Evolutionary conservation across 1,140 invertebrate genomes (phyloP).

Genomic region (Zaprionus taronus): DNA sequence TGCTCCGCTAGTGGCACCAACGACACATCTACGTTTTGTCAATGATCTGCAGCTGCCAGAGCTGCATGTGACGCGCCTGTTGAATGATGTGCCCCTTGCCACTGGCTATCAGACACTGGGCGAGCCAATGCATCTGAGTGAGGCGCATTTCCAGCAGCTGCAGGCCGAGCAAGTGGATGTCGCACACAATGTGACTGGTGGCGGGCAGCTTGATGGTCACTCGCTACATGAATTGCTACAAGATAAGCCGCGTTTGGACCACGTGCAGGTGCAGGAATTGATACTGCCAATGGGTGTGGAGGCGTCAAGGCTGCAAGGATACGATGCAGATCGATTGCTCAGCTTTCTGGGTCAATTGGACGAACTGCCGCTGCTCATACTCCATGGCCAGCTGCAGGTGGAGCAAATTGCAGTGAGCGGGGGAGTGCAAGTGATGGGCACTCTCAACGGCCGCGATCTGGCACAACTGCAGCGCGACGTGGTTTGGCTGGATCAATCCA

Average conservation of each 20-base stretch:
- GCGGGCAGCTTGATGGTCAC: slow-evolving; percentile 49
- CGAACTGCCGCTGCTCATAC: slow-evolving; percentile 70
- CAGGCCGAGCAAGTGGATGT: slow-evolving; percentile 48
- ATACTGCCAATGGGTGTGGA: slow-evolving; percentile 59
- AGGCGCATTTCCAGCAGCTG: slow-evolving; percentile 46
- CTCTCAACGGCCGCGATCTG: slow-evolving; percentile 49
- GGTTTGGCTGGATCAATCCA: slow-evolving; percentile 73
- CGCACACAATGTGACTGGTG: slow-evolving; percentile 47
- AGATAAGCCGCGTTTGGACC: slow-evolving; percentile 15
- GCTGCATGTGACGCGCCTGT: slow-evolving; percentile 31
- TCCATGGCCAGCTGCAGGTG: slow-evolving; percentile 72
- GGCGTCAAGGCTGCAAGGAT: slow-evolving; percentile 53
- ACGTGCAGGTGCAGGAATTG: slow-evolving; percentile 67
- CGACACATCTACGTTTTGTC: slow-evolving; percentile 47
- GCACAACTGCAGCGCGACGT: slow-evolving; percentile 61
- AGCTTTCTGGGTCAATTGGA: slow-evolving; percentile 68
- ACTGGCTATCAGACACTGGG: slow-evolving; percentile 59
- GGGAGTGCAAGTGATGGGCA: slow-evolving; percentile 41
- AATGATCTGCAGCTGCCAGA: slow-evolving; percentile 17
- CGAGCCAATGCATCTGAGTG: slow-evolving; percentile 55
- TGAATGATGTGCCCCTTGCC: slow-evolving; percentile 56
- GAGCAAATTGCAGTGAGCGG: slow-evolving; percentile 63
- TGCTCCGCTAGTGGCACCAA: slow-evolving; percentile 36
- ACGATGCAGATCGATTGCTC: slow-evolving; percentile 48
- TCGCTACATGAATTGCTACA: slow-evolving; percentile 17